Evolutionary conservation across 2,113 vertebrate species (phyloP), one percentile per base, ranked within the genome.

Genomic region (Tachysurus vachellii): DNA sequence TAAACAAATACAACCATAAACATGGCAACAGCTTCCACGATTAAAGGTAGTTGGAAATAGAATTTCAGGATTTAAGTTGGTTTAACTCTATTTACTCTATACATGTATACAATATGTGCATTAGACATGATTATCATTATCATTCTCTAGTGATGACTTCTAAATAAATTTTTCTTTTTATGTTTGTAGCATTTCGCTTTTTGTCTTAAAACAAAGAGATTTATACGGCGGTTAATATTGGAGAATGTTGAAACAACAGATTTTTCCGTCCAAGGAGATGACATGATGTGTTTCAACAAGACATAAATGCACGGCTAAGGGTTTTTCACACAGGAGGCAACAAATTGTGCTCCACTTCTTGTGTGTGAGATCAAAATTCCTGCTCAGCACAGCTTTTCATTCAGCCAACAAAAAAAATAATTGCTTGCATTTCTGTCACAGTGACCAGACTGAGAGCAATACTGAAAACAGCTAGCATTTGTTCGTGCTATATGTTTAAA

Each of bases 251-350:
- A 80, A 56, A 36, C 26, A 79, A 79, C 1, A 77, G 6, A 54
- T 77, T 77, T 28, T 13, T 26, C 75, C 28, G 14, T 53, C 75
- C 54, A 28, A 21, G 28, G 75, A 31, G 16, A 80, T 36, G 17
- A 80, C 54, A 57, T 57, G 53, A 80, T 57, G 8, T 80, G 75
- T 77, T 57, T 21, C 28, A 80, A 36, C 3, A 36, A 57, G n/a
- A 57, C 77, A 80, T 80, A 80, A 57, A 9, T 80, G 53, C 77
- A 57, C 28, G 31, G 19, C 77, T 80, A 57, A 56, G 76, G 53
- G n/a, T 3, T 80, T 80, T 56, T 80, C 28, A 56, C 53, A 79
- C 76, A 56, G 53, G n/a, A 28, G 14, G 50, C 5, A 79, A 79
- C 53, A 80, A 31, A 56, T 8, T 80, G n/a, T 50, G 36, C 53